Evolutionary conservation across 2,797 vertebrate species (phyloP), one percentile per base, ranked within the genome.

Genomic region (Scarus forsteni): DNA sequence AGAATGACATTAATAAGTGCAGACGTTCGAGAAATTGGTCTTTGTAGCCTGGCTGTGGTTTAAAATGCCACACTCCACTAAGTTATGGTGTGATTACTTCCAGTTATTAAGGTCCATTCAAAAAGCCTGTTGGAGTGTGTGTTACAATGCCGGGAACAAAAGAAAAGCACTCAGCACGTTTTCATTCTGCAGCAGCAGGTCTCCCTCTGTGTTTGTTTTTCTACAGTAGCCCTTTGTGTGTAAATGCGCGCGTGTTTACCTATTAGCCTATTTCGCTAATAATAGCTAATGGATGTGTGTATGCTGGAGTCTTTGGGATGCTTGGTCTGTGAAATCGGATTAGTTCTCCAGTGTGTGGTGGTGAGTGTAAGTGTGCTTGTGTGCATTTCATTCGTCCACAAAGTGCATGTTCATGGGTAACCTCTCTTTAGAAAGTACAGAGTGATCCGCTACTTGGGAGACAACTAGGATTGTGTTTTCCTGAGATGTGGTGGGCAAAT

Each of bases 261-360:
- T 63, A 73, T 85, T 77, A 83, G 66, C 55, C 54, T 60, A 18
- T 78, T 85, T 72, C 70, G 59, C 75, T 81, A 74, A 81, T 86
- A 82, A 86, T 83, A 86, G 70, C 74, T 85, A 83, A 89, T 77
- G 66, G 72, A 77, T 78, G 68, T 59, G 57, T 75, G 55, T 63
- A 79, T 73, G 81, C 60, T 54, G 67, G 76, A 73, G 71, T 66
- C 45, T 79, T 83, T 81, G 71, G 73, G 65, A 81, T 86, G 50
- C 50, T 74, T 72, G 67, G 13, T 63, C 79, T 83, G 76, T 84
- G 76, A 87, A 89, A 88, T 84, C 35, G 14, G 59, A 87, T 83
- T 81, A 66, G 79, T 53, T 77, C 70, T 54, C 70, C 73, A 57
- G 40, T 59, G 65, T 57, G 67, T 40, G 62, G 40, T 45, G 49